These are phyloP conservation scores for Zaprionus bogoriensis DNA, from an alignment of 2,888 invertebrate genomes.

Conservation along the genomic window DNA sequence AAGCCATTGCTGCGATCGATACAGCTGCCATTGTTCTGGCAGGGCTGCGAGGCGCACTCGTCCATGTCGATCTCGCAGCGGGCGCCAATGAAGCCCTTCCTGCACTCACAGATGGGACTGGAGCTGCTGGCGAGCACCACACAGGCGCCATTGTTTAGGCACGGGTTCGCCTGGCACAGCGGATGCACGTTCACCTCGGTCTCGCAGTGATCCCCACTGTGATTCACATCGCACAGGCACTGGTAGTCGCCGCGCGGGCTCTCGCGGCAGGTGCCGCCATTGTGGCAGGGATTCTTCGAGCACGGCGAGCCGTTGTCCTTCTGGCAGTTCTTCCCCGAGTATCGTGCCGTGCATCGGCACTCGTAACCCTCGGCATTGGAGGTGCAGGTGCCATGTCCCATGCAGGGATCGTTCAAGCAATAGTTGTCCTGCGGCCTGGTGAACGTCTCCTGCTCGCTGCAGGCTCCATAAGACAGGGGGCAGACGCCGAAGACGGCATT, in stretches of 20 bases:
- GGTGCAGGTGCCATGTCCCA: constrained; percentile 91
- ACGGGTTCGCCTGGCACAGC: constrained; percentile 89
- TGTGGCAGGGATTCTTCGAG: constrained; percentile 87
- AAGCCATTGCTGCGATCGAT: constrained; percentile 89
- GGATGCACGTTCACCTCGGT: constrained; percentile 88
- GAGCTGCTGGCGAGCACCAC: constrained; percentile 85
- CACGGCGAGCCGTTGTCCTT: constrained; percentile 91
- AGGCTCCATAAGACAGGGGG: constrained; percentile 88
- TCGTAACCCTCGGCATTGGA: constrained; percentile 90
- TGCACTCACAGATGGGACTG: constrained; percentile 85
- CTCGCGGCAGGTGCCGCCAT: constrained; percentile 89
- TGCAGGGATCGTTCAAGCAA: constrained; percentile 91
- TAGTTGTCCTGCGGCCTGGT: constrained; percentile 86
- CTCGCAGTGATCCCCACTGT: constrained; percentile 89
- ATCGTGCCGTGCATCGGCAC: constrained; percentile 92
- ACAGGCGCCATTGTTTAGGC: constrained; percentile 91
- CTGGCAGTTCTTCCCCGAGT: constrained; percentile 94
- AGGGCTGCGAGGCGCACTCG: constrained; percentile 88
- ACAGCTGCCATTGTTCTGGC: constrained; percentile 89
- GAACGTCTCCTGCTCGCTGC: constrained; percentile 85
- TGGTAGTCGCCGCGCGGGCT: constrained; percentile 87
- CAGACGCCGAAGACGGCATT: constrained; percentile 90
- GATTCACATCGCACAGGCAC: constrained; percentile 88
- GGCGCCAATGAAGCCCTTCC: constrained; percentile 83
- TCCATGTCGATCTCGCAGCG: constrained; percentile 87